These are phyloP conservation scores for Bergia puertoricense DNA, from an alignment of 92 coral and sea anemone species.

Conservation along the genomic window DNA sequence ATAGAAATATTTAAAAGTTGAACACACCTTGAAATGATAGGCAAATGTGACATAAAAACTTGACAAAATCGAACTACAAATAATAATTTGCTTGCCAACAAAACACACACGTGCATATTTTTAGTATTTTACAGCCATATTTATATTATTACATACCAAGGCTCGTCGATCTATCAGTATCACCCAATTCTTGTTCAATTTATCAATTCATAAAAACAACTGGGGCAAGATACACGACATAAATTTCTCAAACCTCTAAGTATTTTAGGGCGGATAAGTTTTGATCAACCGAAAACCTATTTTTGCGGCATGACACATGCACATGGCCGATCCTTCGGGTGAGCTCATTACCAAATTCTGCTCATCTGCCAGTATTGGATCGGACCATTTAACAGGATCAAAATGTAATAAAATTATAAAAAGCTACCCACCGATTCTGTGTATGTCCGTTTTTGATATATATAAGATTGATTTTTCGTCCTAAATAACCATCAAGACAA, in stretches of 20 bases:
- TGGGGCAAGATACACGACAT: neutral
- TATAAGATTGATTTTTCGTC: conserved; percentile 44
- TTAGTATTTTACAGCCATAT: neutral
- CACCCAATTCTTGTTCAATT: neutral
- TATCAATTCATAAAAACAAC: neutral
- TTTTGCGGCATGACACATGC: conserved; percentile 67
- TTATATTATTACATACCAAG: neutral
- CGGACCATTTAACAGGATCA: neutral
- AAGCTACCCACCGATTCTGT: conserved; percentile 56
- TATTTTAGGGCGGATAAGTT: conserved; percentile 7
- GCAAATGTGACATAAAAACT: neutral
- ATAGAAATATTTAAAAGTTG: neutral
- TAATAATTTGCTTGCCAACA: neutral
- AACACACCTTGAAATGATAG: conserved; percentile 27
- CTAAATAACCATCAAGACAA: conserved; percentile 84
- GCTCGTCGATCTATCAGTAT: neutral
- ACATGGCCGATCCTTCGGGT: conserved; percentile 15
- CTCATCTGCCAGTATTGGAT: neutral
- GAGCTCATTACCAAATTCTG: conserved; percentile 34
- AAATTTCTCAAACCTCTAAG: neutral
- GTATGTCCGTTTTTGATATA: conserved; percentile 27
- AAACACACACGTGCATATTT: conserved; percentile 16
- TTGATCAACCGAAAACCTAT: conserved; percentile 52
- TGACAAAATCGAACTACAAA: neutral
- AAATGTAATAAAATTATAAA: neutral